phyloP scores from a whole-genome alignment of 2,888 invertebrate species.

The Dioctria rufipes region DNA sequence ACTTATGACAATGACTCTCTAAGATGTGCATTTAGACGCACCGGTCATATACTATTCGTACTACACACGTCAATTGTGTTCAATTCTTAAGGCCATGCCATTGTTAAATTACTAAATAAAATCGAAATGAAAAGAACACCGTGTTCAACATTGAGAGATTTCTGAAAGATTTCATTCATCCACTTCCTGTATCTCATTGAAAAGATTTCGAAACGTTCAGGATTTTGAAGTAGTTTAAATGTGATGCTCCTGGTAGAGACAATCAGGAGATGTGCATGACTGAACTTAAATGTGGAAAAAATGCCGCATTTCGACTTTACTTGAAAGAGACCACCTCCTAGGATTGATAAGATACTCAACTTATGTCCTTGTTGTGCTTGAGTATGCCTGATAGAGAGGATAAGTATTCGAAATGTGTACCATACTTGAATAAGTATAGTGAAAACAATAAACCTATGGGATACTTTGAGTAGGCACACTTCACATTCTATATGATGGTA shows the following conservation, averaged over 20 bases:
- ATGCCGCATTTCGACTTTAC: conserved; percentile 6
- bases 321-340: conserved; percentile 9
- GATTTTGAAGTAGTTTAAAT: conserved; percentile 25
- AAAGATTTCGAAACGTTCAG: conserved; percentile 5
- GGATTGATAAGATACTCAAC: background rate
- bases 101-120: too few species aligned
- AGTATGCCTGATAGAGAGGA: too few species aligned
- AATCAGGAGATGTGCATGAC: conserved; percentile 25
- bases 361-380: too few species aligned
- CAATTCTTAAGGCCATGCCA: too few species aligned
- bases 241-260: conserved; percentile 8
- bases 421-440: background rate
- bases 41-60: too few species aligned
- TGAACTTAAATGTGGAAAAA: background rate
- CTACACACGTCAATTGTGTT: too few species aligned
- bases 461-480: background rate
- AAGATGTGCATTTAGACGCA: too few species aligned
- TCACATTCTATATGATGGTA: too few species aligned
- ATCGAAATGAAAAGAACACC: too few species aligned
- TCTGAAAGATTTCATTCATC: conserved; percentile 22
- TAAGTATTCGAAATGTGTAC: too few species aligned
- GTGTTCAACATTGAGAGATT: too few species aligned
- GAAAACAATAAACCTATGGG: conserved; percentile 34
- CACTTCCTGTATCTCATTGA: conserved; percentile 25
- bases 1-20: too few species aligned